Base-by-base conservation (phyloP, 2,797 vertebrate species). In the Moxostoma hubbsi region DNA sequence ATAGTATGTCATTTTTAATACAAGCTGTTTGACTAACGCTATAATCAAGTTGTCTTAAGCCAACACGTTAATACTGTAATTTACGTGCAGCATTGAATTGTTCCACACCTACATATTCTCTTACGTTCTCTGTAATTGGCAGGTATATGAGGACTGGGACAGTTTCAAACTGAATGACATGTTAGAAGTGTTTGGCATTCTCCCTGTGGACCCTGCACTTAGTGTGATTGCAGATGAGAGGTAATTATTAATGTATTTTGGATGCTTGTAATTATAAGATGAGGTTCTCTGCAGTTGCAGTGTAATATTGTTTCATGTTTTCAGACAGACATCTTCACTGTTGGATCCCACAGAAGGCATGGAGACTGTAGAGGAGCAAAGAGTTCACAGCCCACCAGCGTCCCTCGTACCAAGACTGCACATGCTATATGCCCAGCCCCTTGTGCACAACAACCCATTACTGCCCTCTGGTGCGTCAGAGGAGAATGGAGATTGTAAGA, bases 391-490 rank as follows among this genome's bases (percentile, higher is more conserved):
- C 77, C 98, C 97, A 0, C 98, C 98, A 0, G 94, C 98, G 15
- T 99, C 98, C 0, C 86, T 99, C 0, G 98, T 99, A 72, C 98
- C 98, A 4, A 94, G 98, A 74, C 95, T 99, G 71, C 98, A 99
- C 2, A 93, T 97, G 89, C 91, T 99, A 50, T 86, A 96, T 57
- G 95, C 93, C 70, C 94, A 91, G 74, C 94, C 92, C 18, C 75
- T 99, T 81, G 89, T 92, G 0, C 96, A 98, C 89, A 96, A 94
- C 90, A 99, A 99, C 89, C 98, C 98, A 0, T 87, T 99, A 76
- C 89, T 99, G 89, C 97, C 96, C 45, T 69, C 83, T 55, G 73
- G 83, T 77, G 50, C 74, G 13, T 13, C 90, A 81, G 93, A 96
- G 77, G 94, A 95, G 86, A 93, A 93, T 87, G 92, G 92, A 79